Evolutionary conservation across 2,888 invertebrate genomes (phyloP).

Genomic region (Ethmia dodecea): DNA sequence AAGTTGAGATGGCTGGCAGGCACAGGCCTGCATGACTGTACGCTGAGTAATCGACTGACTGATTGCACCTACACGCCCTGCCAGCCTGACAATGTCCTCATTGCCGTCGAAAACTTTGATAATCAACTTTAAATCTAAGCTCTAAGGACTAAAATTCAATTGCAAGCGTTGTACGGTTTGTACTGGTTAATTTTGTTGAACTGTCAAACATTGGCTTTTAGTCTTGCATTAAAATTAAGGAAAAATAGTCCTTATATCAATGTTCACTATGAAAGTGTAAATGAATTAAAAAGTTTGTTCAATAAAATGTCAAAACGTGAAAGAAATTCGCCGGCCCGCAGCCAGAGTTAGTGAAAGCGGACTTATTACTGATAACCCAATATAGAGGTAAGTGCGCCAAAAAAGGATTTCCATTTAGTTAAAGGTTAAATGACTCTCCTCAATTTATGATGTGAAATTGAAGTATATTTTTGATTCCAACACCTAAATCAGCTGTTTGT

Average conservation of each 20-base stretch:
- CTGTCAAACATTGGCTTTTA: conserved; percentile 1
- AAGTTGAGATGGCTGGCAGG: conserved; percentile 8
- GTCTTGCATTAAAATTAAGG: conserved; percentile 18
- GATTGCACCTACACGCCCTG: conserved; percentile 53
- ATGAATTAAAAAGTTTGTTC: conserved; percentile 8
- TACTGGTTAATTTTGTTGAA: conserved; percentile 2
- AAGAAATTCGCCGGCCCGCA: conserved; percentile 30
- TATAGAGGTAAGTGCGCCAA: no score
- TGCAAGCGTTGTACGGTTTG: no score
- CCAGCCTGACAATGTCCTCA: background rate
- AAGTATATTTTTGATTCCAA: no score
- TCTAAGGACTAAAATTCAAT: background rate
- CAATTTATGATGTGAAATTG: no score
- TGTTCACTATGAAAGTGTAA: conserved; percentile 12
- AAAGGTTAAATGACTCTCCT: no score
- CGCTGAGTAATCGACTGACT: conserved; percentile 61
- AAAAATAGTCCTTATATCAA: conserved; percentile 21
- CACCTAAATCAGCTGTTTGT: no score
- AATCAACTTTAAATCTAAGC: background rate
- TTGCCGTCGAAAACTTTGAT: background rate
- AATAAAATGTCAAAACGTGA: background rate
- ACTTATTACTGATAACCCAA: conserved; percentile 17
- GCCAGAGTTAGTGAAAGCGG: conserved; percentile 38
- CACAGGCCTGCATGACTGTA: conserved; percentile 59
- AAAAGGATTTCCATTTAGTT: no score